A percentile compares a stretch with the other conserved stretches of the same genome.
Conservation (phyloP, 1,140 invertebrate genomes). For the Papilio helenus region DNA sequence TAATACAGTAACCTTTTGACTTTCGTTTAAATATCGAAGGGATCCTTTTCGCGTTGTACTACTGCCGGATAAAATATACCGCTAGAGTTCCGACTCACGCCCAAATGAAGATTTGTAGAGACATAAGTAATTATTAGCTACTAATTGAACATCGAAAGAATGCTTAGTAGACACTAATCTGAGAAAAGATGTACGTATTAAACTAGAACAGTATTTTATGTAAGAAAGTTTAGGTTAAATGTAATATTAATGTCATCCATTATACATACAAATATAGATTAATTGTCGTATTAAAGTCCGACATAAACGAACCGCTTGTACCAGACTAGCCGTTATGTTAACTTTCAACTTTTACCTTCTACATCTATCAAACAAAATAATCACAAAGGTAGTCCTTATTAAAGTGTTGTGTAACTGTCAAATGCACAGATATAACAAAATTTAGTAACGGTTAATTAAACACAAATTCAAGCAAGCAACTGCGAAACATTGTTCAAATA, state of each 20-base stretch:
- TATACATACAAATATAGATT: not conserved
- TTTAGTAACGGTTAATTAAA: not conserved
- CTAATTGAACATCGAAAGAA: slow-evolving; percentile 26
- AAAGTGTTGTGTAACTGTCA: not conserved
- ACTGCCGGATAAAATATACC: not conserved
- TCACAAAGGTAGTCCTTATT: not conserved
- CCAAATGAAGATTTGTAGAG: slow-evolving; percentile 5
- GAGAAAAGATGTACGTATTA: not conserved
- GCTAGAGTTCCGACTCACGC: not conserved
- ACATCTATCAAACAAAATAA: no score
- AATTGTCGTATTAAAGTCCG: no score
- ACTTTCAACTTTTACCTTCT: no score
- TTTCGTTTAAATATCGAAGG: not conserved
- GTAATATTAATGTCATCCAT: not conserved
- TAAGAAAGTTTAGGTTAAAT: not conserved
- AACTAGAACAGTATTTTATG: not conserved
- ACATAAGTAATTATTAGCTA: slow-evolving; percentile 27
- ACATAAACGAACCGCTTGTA: not conserved
- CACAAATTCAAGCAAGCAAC: not conserved
- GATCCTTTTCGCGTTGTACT: not conserved
- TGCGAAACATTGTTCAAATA: not conserved
- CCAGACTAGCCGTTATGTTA: not conserved
- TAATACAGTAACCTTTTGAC: not conserved
- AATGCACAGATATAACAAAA: not conserved
- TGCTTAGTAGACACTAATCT: slow-evolving; percentile 18